A percentile compares a stretch with the other conserved stretches of the same genome.
Evolutionary conservation across 1,140 invertebrate species (phyloP).

Genomic region (Acromyrmex heyeri): DNA sequence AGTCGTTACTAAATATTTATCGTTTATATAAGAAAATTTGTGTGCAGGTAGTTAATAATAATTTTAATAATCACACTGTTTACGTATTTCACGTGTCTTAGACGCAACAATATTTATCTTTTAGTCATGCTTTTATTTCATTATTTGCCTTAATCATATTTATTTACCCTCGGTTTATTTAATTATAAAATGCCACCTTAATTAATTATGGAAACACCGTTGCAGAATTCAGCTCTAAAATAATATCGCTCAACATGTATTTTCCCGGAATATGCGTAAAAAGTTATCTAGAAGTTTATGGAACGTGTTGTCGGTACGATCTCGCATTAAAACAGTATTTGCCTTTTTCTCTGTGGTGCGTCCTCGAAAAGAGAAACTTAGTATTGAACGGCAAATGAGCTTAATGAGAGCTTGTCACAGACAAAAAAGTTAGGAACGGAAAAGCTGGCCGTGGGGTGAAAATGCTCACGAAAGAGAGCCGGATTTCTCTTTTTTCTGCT

Average conservation of each 20-base stretch:
- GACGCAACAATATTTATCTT: slow-evolving; percentile 15
- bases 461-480: slow-evolving; percentile 70
- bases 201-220: slow-evolving; percentile 44
- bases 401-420: slow-evolving; percentile 78
- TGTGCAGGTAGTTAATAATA: not conserved
- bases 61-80: slow-evolving; percentile 1
- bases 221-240: not conserved
- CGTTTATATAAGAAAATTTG: not conserved
- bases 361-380: slow-evolving; percentile 72
- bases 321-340: slow-evolving; percentile 17
- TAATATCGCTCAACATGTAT: not conserved
- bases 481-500: slow-evolving; percentile 67
- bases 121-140: not conserved
- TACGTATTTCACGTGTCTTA: no score
- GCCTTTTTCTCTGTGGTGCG: not conserved
- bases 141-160: slow-evolving; percentile 15
- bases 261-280: not conserved
- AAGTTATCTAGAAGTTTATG: not conserved
- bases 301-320: not conserved
- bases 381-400: slow-evolving; percentile 80
- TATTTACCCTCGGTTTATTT: not conserved
- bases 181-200: slow-evolving; percentile 36
- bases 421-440: slow-evolving; percentile 71
- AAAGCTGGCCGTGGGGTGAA: slow-evolving; percentile 71
- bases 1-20: not conserved